These are phyloP conservation scores for Conus canariensis DNA, from an alignment of 2,888 invertebrate genomes.

Conservation along the genomic window DNA sequence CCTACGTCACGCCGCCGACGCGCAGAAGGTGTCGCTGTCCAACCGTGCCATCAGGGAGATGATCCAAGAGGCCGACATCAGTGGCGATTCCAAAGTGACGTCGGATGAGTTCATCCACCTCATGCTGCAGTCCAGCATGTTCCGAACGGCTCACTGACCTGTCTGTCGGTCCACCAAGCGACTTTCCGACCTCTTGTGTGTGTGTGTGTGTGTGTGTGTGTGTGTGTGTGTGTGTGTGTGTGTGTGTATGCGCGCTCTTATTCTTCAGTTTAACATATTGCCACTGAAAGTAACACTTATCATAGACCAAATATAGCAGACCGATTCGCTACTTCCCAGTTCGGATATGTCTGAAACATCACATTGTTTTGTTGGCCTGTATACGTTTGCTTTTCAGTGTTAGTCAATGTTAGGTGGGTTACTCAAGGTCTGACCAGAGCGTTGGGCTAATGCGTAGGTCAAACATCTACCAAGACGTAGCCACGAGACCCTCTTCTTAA, in stretches of 20 bases:
- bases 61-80: constrained; percentile 67
- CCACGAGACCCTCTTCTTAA: no score
- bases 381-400: no score
- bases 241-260: not conserved
- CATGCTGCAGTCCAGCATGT: constrained; percentile 63
- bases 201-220: constrained; percentile 5
- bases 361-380: no score
- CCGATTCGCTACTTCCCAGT: no score
- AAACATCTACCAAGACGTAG: no score
- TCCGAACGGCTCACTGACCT: constrained; percentile 43
- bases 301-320: no score
- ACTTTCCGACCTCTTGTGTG: not conserved
- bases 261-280: no score
- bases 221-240: constrained; percentile 23
- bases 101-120: constrained; percentile 61
- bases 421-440: no score
- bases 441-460: no score
- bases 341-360: no score
- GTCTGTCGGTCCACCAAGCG: not conserved
- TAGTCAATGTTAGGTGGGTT: no score
- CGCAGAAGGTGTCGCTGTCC: constrained; percentile 58
- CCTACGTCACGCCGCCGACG: constrained; percentile 57
- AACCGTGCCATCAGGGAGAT: constrained; percentile 65
- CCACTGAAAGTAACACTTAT: no score
- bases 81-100: constrained; percentile 59